Percentiles rank a stretch among this genome's conserved stretches.
These are phyloP conservation scores for Limosa lapponica DNA, from an alignment of 2,797 vertebrate species.

Conservation along the genomic window DNA sequence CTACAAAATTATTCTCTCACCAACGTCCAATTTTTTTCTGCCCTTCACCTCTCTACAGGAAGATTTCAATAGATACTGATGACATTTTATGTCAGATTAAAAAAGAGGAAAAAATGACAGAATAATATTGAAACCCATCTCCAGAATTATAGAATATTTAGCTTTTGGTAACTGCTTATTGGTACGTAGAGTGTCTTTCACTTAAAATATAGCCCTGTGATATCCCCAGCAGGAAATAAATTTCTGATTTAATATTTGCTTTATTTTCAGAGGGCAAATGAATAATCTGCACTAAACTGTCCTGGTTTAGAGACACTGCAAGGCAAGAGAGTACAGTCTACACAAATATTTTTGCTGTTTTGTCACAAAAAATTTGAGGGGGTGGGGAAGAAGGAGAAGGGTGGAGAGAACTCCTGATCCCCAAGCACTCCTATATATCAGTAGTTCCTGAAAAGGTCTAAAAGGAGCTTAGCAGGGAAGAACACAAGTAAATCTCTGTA, in stretches of 20 bases:
- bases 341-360: neutral
- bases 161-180: neutral
- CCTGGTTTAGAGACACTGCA: neutral
- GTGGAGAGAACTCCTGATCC: neutral
- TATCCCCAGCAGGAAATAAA: neutral
- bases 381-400: neutral
- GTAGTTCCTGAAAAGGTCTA: neutral
- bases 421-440: neutral
- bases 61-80: neutral
- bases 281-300: neutral
- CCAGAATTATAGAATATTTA: neutral
- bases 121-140: neutral
- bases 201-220: neutral
- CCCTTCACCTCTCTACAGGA: neutral
- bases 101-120: neutral
- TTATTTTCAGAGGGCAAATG: neutral
- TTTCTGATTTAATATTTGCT: neutral
- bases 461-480: neutral
- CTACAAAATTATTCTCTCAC: neutral
- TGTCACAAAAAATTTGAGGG: slow-evolving; percentile 17
- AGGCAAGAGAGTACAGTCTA: neutral
- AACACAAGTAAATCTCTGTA: neutral
- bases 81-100: neutral
- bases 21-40: neutral
- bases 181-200: neutral